Base-by-base conservation (phyloP, 2,113 vertebrate species). In the Nothobranchius kuhntae region DNA sequence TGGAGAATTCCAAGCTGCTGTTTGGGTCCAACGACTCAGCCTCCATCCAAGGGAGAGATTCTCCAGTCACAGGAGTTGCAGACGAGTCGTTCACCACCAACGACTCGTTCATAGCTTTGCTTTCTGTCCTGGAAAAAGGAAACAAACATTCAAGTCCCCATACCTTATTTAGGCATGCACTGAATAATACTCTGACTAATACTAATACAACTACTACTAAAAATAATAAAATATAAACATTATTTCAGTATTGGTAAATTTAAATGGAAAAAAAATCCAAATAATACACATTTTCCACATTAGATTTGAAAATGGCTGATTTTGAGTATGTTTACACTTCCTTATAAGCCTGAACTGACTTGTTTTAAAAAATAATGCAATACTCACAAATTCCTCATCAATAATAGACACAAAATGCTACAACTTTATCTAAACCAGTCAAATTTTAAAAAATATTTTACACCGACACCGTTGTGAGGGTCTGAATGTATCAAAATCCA, bases 101-200 rank as follows among this genome's bases (percentile, higher is more conserved):
- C 45, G 94, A 91, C 71, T 91, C 89, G 67, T 97, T 96, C 96
- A 98, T 98, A 4, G 79, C 90, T 84, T 77, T 86, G 21, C 53
- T 21, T 68, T 46, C 15, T 62, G 52, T 89, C 85, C 91, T 91
- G 84, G 1, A 6, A n/a, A 35, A 12, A 47, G 51, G 10, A 51
- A 73, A 45, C 44, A 45, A 45, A 9, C 38, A 40, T 7, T 40
- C 6, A 40, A 21, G 13, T 15, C 35, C 30, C 30, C 30, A 30
- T 30, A 21, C 21, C 21, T 21, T 21, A 21, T 21, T 21, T 21
- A 30, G 4, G 30, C 30, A 30, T 30, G 30, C 30, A 30, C 30
- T 30, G 30, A 30, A 30, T 30, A 30, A 30, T 30, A 30, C 21
- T 21, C 21, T 21, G 21, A 21, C 21, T 21, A 21, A 21, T 21